Evolutionary conservation across 2,113 vertebrate species (phyloP).

Genomic region (Podarcis cretensis): DNA sequence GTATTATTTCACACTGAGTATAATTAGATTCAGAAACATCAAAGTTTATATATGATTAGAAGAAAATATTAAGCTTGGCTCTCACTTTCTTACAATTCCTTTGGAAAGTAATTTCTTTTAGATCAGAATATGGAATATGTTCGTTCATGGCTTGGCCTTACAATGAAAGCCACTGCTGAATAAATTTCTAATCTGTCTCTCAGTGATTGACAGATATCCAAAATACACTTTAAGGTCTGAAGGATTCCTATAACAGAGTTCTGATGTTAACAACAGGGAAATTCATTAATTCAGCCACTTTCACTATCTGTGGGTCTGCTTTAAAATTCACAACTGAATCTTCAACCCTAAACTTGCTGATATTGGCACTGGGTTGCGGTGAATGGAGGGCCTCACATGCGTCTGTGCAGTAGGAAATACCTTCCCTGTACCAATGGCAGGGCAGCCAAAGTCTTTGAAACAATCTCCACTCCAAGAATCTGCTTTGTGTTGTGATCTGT

Average conservation of each 20-base stretch:
- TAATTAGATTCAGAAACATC: not conserved
- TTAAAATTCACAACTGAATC: not conserved
- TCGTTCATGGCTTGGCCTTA: not conserved
- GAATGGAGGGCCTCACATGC: not conserved
- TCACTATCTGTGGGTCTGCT: not conserved
- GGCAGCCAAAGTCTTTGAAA: not conserved
- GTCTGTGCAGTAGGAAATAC: not conserved
- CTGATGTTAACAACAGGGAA: not conserved
- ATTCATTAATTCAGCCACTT: not conserved
- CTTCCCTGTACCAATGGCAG: not conserved
- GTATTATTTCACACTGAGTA: not conserved
- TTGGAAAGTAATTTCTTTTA: not conserved
- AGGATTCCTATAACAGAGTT: not conserved
- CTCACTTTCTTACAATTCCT: not conserved
- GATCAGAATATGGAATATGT: not conserved
- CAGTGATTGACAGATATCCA: not conserved
- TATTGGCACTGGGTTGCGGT: not conserved
- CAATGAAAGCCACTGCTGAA: not conserved
- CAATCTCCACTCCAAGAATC: not conserved
- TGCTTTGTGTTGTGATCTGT: not conserved
- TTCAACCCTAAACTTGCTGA: not conserved
- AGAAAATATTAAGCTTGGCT: not conserved
- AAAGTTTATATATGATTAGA: too few relatives aligned
- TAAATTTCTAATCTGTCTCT: not conserved
- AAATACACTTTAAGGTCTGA: not conserved